A percentile compares a stretch with the other conserved stretches of the same genome.
Conservation (phyloP, 2,888 invertebrate species). For the Apocheima hispidaria region DNA sequence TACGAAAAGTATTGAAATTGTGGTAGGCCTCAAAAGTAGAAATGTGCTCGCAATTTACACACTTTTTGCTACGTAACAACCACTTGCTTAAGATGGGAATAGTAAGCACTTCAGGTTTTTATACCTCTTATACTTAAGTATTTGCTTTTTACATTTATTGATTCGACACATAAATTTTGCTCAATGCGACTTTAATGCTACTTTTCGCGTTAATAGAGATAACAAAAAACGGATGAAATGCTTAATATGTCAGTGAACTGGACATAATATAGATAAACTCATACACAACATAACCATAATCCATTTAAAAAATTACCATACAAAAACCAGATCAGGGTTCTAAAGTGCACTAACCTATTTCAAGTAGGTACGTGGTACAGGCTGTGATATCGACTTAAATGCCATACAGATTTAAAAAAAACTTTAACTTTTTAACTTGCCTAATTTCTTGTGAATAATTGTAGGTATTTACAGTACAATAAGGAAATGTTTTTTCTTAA, state of each 20-base stretch:
- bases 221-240: conserved; percentile 40
- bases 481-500: conserved; percentile 56
- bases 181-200: conserved; percentile 23
- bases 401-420: neutral
- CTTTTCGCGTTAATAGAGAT: conserved; percentile 17
- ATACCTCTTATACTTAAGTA: neutral
- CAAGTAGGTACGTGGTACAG: neutral
- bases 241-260: conserved; percentile 29
- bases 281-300: neutral
- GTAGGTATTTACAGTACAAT: conserved; percentile 51
- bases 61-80: conserved; percentile 14
- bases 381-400: neutral
- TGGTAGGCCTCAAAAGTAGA: neutral
- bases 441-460: conserved; percentile 44
- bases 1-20: no score
- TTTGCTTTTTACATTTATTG: conserved; percentile 31
- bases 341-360: no score
- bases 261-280: conserved; percentile 6
- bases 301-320: no score
- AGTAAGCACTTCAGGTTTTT: conserved; percentile 22
- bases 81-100: conserved; percentile 3
- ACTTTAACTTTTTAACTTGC: neutral
- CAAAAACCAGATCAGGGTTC: no score
- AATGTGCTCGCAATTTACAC: conserved; percentile 15
- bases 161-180: conserved; percentile 31